Conservation (phyloP, 2,888 invertebrate genomes). For the Deroplatys truncata region DNA sequence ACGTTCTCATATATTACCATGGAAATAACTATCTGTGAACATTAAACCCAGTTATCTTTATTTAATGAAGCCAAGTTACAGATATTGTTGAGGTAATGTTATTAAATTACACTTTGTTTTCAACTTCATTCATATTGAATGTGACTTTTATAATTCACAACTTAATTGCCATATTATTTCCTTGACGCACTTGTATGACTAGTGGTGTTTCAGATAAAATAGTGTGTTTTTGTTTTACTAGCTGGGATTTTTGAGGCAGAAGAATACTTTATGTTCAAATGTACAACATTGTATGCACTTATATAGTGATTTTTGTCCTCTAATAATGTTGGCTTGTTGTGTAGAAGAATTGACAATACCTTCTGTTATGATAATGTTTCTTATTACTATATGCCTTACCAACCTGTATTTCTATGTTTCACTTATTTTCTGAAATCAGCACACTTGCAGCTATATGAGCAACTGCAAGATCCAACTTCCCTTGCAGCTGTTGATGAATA, state of each 20-base stretch:
- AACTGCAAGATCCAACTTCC: not conserved
- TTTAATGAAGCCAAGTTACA: too few relatives aligned
- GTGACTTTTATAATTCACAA: not conserved
- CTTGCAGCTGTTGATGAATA: not conserved
- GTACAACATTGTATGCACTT: not conserved
- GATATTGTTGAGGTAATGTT: too few relatives aligned
- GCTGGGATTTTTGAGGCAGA: not conserved
- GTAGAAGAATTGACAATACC: not conserved
- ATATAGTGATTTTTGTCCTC: not conserved
- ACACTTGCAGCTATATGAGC: not conserved
- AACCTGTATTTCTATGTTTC: not conserved
- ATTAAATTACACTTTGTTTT: not conserved
- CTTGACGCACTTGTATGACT: not conserved
- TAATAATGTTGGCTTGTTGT: not conserved
- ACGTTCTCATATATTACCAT: not conserved
- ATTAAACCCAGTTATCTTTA: too few relatives aligned
- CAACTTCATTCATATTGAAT: not conserved
- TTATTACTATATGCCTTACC: not conserved
- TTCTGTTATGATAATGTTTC: not conserved
- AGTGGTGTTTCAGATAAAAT: not conserved
- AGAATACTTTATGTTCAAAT: not conserved
- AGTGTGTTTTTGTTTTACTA: not conserved
- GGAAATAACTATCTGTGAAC: too few relatives aligned
- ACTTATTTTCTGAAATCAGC: not conserved
- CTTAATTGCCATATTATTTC: not conserved